Base-by-base conservation (phyloP, 2,113 vertebrate species). In the Agelaius phoeniceus region DNA sequence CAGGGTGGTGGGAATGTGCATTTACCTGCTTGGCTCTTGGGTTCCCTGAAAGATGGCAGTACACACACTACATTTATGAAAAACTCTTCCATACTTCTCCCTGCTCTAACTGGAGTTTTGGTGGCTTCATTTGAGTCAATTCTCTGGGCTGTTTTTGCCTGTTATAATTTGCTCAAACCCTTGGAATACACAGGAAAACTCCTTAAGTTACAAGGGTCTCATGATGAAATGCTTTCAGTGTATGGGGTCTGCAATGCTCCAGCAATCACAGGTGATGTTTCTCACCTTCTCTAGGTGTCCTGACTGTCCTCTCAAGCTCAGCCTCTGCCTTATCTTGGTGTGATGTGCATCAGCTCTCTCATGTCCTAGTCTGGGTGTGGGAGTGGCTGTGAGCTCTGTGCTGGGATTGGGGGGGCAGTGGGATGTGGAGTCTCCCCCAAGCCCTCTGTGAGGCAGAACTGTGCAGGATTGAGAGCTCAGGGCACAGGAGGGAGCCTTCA, bases 401-500 rank as follows among this genome's bases (percentile, higher is more conserved):
- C 14, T 19, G 48, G 4, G 5, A 65, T 59, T 17, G 84, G 54
- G 44, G 55, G 12, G 6, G 13, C 8, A 30, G 18, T 66, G 85
- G 28, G 55, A 43, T 65, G 0, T 65, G 37, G 31, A 46, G 22
- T 49, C 14, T 78, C 48, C 62, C 33, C 31, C 26, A 31, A 27
- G 21, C 33, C 35, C 69, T 84, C n/a, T 44, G 44, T 0, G 7
- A 82, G 61, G 65, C 39, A 81, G 62, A 84, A 58, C 33, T 0
- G 0, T 33, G 63, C 18, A 37, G 58, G 44, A 72, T 13, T 39
- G 86, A 78, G 91, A 69, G 61, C 77, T 94, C 85, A 67, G 79
- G 68, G 31, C 49, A 19, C 85, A 86, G 92, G 67, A 95, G 67
- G 61, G 49, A 3, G 62, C 44, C 66, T 95, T 68, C 94, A 82